Evolutionary conservation across 2,113 vertebrate species (phyloP).

Genomic region (Mionectes macconnelli): DNA sequence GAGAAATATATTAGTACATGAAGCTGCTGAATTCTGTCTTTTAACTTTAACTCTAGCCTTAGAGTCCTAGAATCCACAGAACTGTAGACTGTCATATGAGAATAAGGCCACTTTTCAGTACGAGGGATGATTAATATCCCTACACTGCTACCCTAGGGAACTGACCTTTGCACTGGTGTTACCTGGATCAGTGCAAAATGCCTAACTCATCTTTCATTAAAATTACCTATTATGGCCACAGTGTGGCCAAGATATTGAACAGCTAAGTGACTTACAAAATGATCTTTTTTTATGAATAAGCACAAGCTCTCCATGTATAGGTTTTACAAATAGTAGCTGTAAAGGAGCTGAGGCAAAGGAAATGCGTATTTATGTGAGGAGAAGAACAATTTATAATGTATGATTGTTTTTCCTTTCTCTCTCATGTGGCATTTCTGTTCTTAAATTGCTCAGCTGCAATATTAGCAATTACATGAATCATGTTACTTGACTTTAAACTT

Average conservation of each 20-base stretch:
- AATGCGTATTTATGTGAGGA: not conserved
- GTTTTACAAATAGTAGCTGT: not conserved
- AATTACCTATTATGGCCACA: not conserved
- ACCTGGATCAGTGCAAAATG: not conserved
- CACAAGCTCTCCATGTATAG: not conserved
- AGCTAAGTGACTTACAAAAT: not conserved
- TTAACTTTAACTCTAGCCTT: slow-evolving; percentile 11
- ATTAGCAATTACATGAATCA: slow-evolving; percentile 64
- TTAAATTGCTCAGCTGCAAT: slow-evolving; percentile 54
- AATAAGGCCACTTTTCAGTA: slow-evolving; percentile 1
- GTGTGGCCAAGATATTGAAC: not conserved
- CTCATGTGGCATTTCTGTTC: not conserved
- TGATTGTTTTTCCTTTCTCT: slow-evolving; percentile 22
- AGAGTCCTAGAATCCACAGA: not conserved
- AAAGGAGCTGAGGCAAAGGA: not conserved
- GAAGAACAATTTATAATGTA: not conserved
- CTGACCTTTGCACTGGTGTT: slow-evolving; percentile 10
- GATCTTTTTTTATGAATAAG: not conserved
- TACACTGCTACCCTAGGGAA: not conserved
- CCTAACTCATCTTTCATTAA: slow-evolving; percentile 29
- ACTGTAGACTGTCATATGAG: not conserved
- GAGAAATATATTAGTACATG: not conserved
- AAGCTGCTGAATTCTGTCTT: not conserved
- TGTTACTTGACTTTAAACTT: slow-evolving; percentile 44
- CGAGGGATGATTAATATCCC: slow-evolving; percentile 30